Evolutionary conservation across 92 coral and sea anemone genomes (phyloP), one percentile per base, ranked within the genome.

Genomic region (Blastomussa wellsi): DNA sequence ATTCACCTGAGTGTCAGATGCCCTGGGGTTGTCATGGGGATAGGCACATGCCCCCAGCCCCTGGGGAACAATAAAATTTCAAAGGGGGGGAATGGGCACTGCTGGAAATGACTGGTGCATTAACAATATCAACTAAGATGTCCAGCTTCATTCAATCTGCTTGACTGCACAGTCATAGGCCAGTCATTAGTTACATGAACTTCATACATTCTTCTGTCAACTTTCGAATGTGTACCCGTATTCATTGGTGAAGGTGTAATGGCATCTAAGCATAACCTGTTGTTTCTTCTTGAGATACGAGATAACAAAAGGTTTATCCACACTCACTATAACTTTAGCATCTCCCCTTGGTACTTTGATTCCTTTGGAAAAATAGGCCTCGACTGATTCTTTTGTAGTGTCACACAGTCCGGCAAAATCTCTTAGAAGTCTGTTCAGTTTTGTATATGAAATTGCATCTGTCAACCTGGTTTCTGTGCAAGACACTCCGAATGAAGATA

Each of bases 251-350:
- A 83, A 83, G 79, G 59, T 67, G 86, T 90, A 90, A 47, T 90
- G 90, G 85, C 89, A 90, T 78, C 35, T 78, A 17, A 90, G 62
- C 65, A 73, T 52, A 67, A 90, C 81, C 72, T 87, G 80, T 74
- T 75, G 73, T 80, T 80, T 74, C 70, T 72, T 87, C 79, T 79
- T 66, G 16, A 70, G 53, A 86, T 78, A 84, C 20, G n/a, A 74
- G 70, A 87, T 78, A 52, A 29, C 19, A 82, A 90, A 87, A 64
- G 89, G 91, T 52, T 91, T 88, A 48, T 91, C 89, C 33, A n/a
- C 47, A 74, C 82, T 72, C 62, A 85, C 88, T 38, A 53, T 37
- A 41, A 88, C 87, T 55, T 55, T 76, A 79, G 86, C 68, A 75
- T 74, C 29, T 74, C 87, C 87, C 74, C 75, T 59, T 9, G 87